Evolutionary conservation across 2,888 invertebrate genomes (phyloP).

Genomic region (Bellardia pandia): DNA sequence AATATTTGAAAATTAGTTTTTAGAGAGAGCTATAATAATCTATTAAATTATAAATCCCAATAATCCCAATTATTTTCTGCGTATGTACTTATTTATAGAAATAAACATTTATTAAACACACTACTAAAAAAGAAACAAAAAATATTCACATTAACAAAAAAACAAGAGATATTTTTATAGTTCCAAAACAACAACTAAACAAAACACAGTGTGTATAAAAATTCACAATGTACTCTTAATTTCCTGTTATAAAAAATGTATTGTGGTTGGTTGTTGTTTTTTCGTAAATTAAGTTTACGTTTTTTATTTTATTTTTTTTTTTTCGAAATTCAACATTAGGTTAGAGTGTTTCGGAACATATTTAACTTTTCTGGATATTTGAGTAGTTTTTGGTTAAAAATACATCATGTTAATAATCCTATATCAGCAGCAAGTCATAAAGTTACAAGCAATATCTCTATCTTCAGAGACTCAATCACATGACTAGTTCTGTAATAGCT

Average conservation of each 20-base stretch:
- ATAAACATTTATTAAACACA: constrained; percentile 16
- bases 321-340: background rate
- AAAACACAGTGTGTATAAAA: constrained; percentile 24
- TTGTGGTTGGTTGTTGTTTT: constrained; percentile 53
- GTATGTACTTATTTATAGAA: background rate
- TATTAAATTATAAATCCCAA: too few species aligned
- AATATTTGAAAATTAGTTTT: too few species aligned
- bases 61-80: background rate
- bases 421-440: too few species aligned
- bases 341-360: background rate
- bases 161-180: constrained; percentile 5
- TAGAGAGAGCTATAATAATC: too few species aligned
- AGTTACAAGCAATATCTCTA: too few species aligned
- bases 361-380: too few species aligned
- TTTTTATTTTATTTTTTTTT: constrained; percentile 25
- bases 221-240: constrained; percentile 61
- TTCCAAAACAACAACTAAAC: constrained; percentile 35
- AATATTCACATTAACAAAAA: constrained; percentile 24
- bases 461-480: too few species aligned
- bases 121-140: constrained; percentile 27
- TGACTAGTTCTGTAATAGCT: too few species aligned
- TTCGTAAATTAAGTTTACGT: constrained; percentile 34
- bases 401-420: too few species aligned
- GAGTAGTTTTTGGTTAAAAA: too few species aligned
- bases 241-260: constrained; percentile 62